Evolutionary conservation across 2,888 invertebrate genomes (phyloP).

Genomic region (Halictus quadricinctus): DNA sequence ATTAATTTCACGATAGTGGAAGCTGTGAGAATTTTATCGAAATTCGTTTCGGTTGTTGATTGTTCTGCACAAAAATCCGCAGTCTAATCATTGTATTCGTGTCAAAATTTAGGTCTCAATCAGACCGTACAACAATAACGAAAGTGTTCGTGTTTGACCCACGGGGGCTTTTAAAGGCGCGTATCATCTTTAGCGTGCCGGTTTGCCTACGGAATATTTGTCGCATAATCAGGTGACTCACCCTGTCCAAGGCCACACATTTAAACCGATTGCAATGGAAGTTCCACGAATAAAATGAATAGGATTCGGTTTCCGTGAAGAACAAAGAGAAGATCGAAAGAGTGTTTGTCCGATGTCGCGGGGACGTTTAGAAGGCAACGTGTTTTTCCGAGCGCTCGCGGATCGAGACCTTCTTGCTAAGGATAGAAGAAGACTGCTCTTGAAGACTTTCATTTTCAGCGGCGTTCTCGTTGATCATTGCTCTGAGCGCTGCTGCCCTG

Average conservation of each 20-base stretch:
- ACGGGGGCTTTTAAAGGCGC: no score
- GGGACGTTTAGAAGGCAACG: slow-evolving; percentile 78
- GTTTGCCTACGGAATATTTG: background rate
- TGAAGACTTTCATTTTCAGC: slow-evolving; percentile 80
- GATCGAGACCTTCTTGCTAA: slow-evolving; percentile 74
- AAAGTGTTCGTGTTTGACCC: no score
- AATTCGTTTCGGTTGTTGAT: no score
- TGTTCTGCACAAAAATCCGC: no score
- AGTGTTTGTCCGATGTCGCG: background rate
- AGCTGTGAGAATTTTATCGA: no score
- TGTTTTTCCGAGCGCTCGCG: slow-evolving; percentile 79
- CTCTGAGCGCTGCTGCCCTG: slow-evolving; percentile 88
- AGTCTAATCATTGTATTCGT: no score
- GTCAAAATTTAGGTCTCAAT: no score
- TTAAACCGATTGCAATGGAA: background rate
- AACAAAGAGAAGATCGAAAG: background rate
- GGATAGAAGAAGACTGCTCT: slow-evolving; percentile 59
- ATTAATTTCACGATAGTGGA: background rate
- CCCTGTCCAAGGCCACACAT: background rate
- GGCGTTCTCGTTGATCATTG: slow-evolving; percentile 86
- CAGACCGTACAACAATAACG: no score
- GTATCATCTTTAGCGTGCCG: no score
- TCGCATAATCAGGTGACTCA: background rate
- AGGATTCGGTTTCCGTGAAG: background rate
- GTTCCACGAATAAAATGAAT: background rate